phyloP scores from a whole-genome alignment of 2,888 invertebrate species.

The Hetaerina titia region DNA sequence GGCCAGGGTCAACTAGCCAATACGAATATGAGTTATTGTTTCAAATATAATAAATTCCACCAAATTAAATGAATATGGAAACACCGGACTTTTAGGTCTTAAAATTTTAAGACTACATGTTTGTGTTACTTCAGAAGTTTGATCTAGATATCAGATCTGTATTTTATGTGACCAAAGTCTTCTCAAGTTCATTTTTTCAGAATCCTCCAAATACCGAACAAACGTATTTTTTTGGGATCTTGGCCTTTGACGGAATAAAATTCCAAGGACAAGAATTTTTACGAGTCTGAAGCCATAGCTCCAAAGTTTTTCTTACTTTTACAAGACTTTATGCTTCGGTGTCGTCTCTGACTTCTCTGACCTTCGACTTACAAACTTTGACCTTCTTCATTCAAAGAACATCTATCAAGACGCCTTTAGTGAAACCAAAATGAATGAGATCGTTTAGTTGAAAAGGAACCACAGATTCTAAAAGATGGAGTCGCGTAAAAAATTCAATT shows the following conservation, averaged over 20 bases:
- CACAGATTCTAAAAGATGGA: not conserved
- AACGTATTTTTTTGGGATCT: not conserved
- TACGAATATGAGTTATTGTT: too few species aligned
- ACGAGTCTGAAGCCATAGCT: not conserved
- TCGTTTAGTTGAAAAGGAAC: not conserved
- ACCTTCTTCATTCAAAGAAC: conserved; percentile 11
- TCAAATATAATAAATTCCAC: too few species aligned
- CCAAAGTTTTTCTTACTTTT: not conserved
- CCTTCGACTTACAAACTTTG: not conserved
- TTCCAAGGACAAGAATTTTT: not conserved
- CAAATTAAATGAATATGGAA: not conserved
- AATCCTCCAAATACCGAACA: not conserved
- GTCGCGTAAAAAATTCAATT: not conserved
- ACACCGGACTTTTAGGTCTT: not conserved
- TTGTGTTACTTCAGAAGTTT: not conserved
- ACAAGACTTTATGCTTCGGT: not conserved
- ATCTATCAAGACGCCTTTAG: not conserved
- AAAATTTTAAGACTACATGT: not conserved
- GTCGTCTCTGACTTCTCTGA: not conserved
- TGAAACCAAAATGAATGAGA: not conserved
- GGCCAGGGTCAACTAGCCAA: too few species aligned
- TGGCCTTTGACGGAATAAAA: not conserved
- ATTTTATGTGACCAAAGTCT: not conserved
- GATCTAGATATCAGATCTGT: not conserved
- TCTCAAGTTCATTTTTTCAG: not conserved